phyloP scores from a whole-genome alignment of 2,888 invertebrate species.

The Kuschelorhynchus macadamiae region DNA sequence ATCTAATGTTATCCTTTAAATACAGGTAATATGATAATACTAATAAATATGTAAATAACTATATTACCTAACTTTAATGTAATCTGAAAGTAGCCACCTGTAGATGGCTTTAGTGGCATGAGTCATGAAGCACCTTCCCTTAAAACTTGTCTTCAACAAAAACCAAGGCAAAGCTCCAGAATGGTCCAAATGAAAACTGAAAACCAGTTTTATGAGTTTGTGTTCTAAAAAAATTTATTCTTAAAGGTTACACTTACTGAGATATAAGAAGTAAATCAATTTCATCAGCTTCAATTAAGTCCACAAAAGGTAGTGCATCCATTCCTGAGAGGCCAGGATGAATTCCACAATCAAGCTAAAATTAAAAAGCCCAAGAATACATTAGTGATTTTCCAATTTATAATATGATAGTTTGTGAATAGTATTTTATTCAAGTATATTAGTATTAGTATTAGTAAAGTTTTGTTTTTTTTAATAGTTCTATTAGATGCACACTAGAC shows the following conservation, averaged over 20 bases:
- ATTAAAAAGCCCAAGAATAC: background rate
- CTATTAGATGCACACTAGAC: no score
- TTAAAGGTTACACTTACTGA: constrained; percentile 74
- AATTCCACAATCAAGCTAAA: constrained; percentile 94
- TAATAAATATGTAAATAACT: no score
- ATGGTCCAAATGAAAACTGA: constrained; percentile 97
- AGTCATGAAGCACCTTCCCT: constrained; percentile 99
- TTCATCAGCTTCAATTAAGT: constrained; percentile 97
- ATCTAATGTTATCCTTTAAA: no score
- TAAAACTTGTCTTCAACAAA: constrained; percentile 95
- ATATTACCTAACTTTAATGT: constrained; percentile 87
- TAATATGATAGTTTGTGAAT: no score
- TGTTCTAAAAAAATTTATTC: background rate
- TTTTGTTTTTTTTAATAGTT: no score
- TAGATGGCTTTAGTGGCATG: constrained; percentile 99
- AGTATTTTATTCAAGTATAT: no score
- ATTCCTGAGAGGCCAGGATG: constrained; percentile 98
- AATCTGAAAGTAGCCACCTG: constrained; percentile 98
- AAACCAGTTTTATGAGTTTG: background rate
- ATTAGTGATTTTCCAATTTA: no score
- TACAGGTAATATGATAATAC: no score
- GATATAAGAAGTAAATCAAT: constrained; percentile 95
- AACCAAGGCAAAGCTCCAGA: constrained; percentile 99
- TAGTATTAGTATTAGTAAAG: no score
- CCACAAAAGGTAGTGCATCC: constrained; percentile 98